A percentile compares a stretch with the other conserved stretches of the same genome.
These are phyloP conservation scores for Hirtodrosophila alboralis DNA, from an alignment of 2,888 invertebrate species.

Conservation along the genomic window DNA sequence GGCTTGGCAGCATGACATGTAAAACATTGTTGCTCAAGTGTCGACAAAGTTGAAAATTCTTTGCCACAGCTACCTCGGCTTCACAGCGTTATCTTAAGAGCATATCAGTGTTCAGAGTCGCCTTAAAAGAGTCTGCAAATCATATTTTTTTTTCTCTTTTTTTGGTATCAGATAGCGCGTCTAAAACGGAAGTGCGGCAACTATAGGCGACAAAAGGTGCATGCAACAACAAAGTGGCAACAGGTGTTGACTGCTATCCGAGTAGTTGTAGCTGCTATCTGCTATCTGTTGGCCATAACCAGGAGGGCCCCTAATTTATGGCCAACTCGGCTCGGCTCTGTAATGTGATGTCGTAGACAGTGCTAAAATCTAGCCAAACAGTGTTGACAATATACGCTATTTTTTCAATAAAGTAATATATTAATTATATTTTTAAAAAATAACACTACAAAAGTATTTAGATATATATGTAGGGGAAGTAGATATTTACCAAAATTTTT, in stretches of 20 bases:
- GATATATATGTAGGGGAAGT: no score
- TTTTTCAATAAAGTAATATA: no score
- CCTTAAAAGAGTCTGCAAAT: constrained; percentile 53
- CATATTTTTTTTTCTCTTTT: no score
- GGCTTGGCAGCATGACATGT: constrained; percentile 34
- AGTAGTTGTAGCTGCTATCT: constrained; percentile 11
- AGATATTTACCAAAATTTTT: no score
- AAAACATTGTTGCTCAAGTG: constrained; percentile 39
- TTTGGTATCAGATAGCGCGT: constrained; percentile 22
- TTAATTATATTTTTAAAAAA: no score
- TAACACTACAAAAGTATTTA: no score
- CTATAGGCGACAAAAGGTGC: constrained; percentile 35
- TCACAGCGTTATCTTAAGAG: constrained; percentile 63
- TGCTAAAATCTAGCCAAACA: no score
- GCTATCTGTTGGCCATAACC: constrained; percentile 15
- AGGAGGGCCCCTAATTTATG: constrained; percentile 59
- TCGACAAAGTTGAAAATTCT: constrained; percentile 20
- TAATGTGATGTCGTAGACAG: no score
- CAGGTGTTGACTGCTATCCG: constrained; percentile 56
- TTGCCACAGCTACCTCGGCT: background rate
- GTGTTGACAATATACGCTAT: no score
- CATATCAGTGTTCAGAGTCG: constrained; percentile 64
- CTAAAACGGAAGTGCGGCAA: constrained; percentile 46
- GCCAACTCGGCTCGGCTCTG: constrained; percentile 21
- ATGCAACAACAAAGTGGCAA: constrained; percentile 59